phyloP scores from a whole-genome alignment of 2,797 vertebrate genomes.

The Phrynocephalus vlangalii region DNA sequence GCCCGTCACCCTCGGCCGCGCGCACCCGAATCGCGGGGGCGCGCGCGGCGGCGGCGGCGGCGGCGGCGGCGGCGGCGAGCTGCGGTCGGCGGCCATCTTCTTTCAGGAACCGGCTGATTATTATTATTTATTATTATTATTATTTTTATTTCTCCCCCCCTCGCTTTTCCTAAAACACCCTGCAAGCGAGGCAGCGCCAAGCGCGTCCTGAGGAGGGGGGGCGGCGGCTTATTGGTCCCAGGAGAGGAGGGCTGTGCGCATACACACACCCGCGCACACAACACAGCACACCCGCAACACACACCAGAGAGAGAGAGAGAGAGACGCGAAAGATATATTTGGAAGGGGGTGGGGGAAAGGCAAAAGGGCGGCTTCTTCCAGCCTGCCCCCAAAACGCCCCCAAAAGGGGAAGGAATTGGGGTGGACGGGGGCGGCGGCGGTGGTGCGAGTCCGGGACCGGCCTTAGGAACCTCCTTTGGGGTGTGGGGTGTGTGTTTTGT shows the following conservation, averaged over 20 bases:
- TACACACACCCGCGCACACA: background rate
- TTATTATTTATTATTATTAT: too few relatives aligned
- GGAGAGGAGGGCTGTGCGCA: slow-evolving; percentile 4
- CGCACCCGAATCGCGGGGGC: background rate
- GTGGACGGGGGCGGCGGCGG: background rate
- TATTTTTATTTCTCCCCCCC: background rate
- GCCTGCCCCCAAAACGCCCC: too few relatives aligned
- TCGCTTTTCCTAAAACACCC: slow-evolving; percentile 25
- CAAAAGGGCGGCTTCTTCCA: background rate
- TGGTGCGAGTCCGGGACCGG: background rate
- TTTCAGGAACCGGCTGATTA: slow-evolving; percentile 51
- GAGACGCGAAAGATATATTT: background rate
- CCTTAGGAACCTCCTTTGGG: background rate
- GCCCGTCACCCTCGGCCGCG: background rate
- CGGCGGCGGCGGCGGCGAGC: slow-evolving; percentile 40
- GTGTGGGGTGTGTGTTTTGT: background rate
- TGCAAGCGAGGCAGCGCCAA: slow-evolving; percentile 16
- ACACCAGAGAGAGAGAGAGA: too few relatives aligned
- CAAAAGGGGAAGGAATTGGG: too few relatives aligned
- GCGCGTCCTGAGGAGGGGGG: background rate
- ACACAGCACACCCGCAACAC: too few relatives aligned
- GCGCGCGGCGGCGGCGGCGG: background rate
- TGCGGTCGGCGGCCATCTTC: slow-evolving; percentile 74
- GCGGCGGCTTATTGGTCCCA: background rate
- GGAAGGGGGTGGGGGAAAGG: too few relatives aligned